Evolutionary conservation across 2,888 invertebrate species (phyloP), one percentile per base, ranked within the genome.

Genomic region (Rotaria macrura): DNA sequence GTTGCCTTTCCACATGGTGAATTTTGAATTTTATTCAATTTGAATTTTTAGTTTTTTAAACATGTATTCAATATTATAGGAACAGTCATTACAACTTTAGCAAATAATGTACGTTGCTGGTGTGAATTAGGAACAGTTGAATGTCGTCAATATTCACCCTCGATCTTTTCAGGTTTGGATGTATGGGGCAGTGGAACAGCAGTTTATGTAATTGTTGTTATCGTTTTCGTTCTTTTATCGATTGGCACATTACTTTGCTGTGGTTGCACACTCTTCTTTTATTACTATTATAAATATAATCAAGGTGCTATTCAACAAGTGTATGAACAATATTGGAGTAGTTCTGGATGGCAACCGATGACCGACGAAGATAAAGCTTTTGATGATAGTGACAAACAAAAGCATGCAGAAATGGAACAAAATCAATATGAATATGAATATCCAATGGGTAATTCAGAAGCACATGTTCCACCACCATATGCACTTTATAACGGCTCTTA

Each of bases 321-420:
- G 4, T 25, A 65, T n/a, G 29, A 65, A 9, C 29, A 65, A 14
- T 65, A 79, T 43, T 43, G n/a, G 25, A 43, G 43, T 43, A 43
- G 43, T 79, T 25, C 79, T n/a, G 79, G 79, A 10, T 79, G 79
- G 79, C 79, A 79, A 79, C 79, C 79, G 12, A 79, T 79, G 79
- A 34, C 23, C n/a, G 79, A 79, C 40, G 79, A n/a, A 43, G 79
- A 20, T 20, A 6, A 43, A 20, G n/a, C n/a, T 43, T 40, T 12
- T 43, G 79, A 65, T 65, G 65, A 0, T 25, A 25, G 17, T n/a
- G 79, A 40, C 14, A n/a, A 40, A n/a, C 4, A 79, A 79, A 79
- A 79, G 20, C 40, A 79, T 43, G n/a, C n/a, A 2, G 79, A 79
- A 79, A n/a, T 43, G 40, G 79, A 79, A 40, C 25, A 79, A 43